phyloP scores from a whole-genome alignment of 2,797 vertebrate genomes.

The Eutrigla gurnardus region DNA sequence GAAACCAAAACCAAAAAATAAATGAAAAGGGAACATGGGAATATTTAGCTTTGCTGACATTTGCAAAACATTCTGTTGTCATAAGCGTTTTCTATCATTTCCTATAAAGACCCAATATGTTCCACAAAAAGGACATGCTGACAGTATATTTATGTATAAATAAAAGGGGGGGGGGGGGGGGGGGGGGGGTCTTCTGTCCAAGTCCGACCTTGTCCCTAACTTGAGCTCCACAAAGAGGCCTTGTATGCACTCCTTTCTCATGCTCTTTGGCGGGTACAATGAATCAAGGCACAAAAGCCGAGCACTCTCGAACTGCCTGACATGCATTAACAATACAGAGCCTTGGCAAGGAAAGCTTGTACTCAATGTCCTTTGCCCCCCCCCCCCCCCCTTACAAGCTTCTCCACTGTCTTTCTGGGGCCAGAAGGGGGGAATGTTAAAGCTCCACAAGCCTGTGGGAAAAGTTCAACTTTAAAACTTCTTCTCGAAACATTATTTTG shows the following conservation, averaged over 20 bases:
- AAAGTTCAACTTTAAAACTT: constrained; percentile 47
- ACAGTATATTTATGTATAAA: constrained; percentile 19
- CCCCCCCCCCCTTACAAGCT: constrained; percentile 52
- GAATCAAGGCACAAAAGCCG: constrained; percentile 76
- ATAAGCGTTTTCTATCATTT: constrained; percentile 15
- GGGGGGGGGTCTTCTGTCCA: constrained; percentile 43
- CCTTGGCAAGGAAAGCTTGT: constrained; percentile 69
- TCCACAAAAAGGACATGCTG: constrained; percentile 21
- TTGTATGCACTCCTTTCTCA: constrained; percentile 67
- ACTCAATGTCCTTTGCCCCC: constrained; percentile 68
- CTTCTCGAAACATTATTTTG: constrained; percentile 25
- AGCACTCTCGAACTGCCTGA: constrained; percentile 72
- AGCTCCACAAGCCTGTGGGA: constrained; percentile 49
- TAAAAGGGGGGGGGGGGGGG: constrained; percentile 31
- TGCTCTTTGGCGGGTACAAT: constrained; percentile 64
- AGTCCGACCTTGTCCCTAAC: constrained; percentile 62
- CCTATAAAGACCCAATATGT: constrained; percentile 19
- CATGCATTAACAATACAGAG: constrained; percentile 76
- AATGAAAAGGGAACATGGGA: constrained; percentile 6
- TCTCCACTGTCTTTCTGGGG: constrained; percentile 61
- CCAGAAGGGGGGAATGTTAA: constrained; percentile 46
- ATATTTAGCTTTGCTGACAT: constrained; percentile 18
- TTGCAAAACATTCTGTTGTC: constrained; percentile 12
- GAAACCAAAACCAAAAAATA: constrained; percentile 5
- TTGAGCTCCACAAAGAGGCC: constrained; percentile 65